Evolutionary conservation across 2,797 vertebrate genomes (phyloP), one percentile per base, ranked within the genome.

Genomic region (Karalla daura): DNA sequence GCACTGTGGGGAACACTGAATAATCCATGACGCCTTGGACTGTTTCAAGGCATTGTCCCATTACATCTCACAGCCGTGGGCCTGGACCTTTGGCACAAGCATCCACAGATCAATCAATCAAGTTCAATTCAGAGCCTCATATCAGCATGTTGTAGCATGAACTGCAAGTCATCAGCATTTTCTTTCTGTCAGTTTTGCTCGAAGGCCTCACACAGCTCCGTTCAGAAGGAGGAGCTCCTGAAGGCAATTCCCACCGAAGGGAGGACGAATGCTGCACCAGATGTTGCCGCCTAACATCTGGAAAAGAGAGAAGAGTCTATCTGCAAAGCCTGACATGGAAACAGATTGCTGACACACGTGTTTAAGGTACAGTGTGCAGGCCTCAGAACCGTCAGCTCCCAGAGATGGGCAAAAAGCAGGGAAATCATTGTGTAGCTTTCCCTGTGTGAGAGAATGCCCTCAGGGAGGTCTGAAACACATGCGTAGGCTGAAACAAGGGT

Each of bases 181-280:
- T 30, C 54, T 14, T 2, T 7, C 24, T 55, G 54, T 45, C 18
- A 49, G 65, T 64, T 68, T 47, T 35, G 32, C 49, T 40, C 37
- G 11, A 47, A 49, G 50, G 18, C 12, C 52, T 73, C 61, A 50
- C 62, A 47, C 21, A 24, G 25, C 54, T 80, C 25, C 45, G 67
- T 33, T 54, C 32, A 65, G 35, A 54, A 15, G 13, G 40, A 63
- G 25, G 36, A 65, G 17, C 21, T 74, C 47, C 36, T 17, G 10
- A 61, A 49, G 63, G 27, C 28, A 44, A 24, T 47, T 71, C 51
- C 60, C 63, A 27, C 32, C 12, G 7, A 43, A 32, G 4, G 21
- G 20, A 23, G 35, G 30, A 33, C 5, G 6, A 28, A 36, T 20
- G 18, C 13, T n/a, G 2, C 3, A 10, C 24, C 63, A 80, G 71